Percentiles rank a stretch among this genome's conserved stretches.
Evolutionary conservation across 2,113 vertebrate genomes (phyloP).

Genomic region (Dendrocopos noguchii): DNA sequence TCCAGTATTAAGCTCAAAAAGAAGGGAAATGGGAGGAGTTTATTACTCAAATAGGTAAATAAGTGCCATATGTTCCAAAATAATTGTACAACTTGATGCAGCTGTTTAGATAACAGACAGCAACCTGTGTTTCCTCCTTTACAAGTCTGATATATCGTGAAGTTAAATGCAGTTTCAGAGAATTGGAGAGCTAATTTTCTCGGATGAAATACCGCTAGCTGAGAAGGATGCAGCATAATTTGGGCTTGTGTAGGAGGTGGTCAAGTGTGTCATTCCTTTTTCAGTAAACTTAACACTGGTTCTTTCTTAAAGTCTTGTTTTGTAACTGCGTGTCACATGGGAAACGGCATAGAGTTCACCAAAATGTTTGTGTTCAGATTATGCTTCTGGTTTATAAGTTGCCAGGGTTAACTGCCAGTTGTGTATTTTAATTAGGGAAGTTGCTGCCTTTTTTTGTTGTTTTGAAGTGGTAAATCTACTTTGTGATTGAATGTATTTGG

Average conservation of each 20-base stretch:
- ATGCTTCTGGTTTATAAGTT: background rate
- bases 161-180: background rate
- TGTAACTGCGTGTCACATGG: background rate
- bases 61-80: background rate
- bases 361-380: background rate
- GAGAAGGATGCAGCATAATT: background rate
- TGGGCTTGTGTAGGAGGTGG: background rate
- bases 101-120: background rate
- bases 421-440: background rate
- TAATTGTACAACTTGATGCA: background rate
- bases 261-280: slow-evolving; percentile 33
- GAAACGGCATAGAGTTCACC: background rate
- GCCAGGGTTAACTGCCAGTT: background rate
- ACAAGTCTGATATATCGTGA: background rate
- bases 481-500: background rate
- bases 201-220: background rate
- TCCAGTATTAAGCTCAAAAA: background rate
- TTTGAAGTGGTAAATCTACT: background rate
- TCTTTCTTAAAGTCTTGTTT: background rate
- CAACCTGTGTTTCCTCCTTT: background rate
- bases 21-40: background rate
- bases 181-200: background rate
- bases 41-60: background rate
- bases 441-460: background rate
- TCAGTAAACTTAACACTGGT: background rate